Evolutionary conservation across 35 echinoderm and acorn worm genomes (phyloP), one percentile per base, ranked within the genome.

Genomic region (Apostichopus parvimensis): DNA sequence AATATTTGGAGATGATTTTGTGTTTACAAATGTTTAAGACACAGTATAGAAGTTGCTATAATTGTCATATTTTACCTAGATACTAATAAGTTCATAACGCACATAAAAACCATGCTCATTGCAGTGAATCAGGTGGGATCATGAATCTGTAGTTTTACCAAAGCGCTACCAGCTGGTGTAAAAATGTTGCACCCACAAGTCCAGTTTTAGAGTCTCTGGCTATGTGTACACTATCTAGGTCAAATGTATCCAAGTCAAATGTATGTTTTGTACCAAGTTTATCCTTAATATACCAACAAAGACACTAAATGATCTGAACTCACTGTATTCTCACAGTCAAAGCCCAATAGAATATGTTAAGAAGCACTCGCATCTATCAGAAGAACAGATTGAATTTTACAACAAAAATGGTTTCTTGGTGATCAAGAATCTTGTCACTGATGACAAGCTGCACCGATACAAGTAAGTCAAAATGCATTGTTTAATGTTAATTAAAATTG

Each of bases 331-430:
- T 54, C 68, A 57, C 12, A 52, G 62, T 28, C 23, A 58, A 18
- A 56, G 57, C 25, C 56, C 23, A 12, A 58, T 89, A 23, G 57
- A 92, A 53, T 94, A 96, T 91, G 90, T 91, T n/a, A 5, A 92
- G 56, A 65, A 77, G 45, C 90, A 94, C 57, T 34, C 66, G 22
- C 54, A 88, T 9, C 89, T 96, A 2, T 89, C 81, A 1, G 56
- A 75, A 65, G 82, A 90, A 79, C 95, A 96, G 82, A 66, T 88
- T 4, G 45, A 72, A 4, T 73, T 88, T 28, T 88, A 94, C 91
- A 77, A 98, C 11, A 77, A 73, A 54, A 82, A 98, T 94, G 96
- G 96, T 55, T 98, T 94, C 80, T 87, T 98, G 57, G 94, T 98
- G n/a, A 95, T 98, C 8, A 91, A 64, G 24, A 91, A 92, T 17